Base-by-base conservation (phyloP, 1,140 invertebrate genomes). In the Calosoma granatense region DNA sequence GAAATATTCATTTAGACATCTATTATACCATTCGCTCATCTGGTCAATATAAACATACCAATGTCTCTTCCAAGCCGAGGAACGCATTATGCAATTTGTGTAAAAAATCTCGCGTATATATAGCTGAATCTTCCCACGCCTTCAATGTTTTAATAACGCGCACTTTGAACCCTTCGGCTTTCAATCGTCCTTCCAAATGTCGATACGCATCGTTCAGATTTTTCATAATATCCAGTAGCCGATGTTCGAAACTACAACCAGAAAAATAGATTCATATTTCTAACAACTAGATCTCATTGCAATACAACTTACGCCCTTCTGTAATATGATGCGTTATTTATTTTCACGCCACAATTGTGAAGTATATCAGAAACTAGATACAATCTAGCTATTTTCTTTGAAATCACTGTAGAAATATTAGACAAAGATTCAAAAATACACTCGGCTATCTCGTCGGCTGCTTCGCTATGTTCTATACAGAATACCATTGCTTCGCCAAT, bases 401-500 rank as follows among this genome's bases (percentile, higher is more conserved):
- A 84, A 1, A 93, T 80, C 52, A 86, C 80, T 9, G 94, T 97
- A 65, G 82, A 78, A 22, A 83, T 67, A 67, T 89, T 92, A 11
- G 84, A 83, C 39, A 98, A 72, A 1, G 90, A 86, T 68, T 94
- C 90, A 4, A 80, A 77, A 58, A 99, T 86, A 70, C 91, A 95
- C 60, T 94, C 89, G 51, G 92, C 88, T 56, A 99, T 93, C 77
- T 99, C 96, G 67, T 95, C 90, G 17, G 91, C 91, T 51, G 94
- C 92, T 74, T 98, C 95, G 19, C 94, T 92, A 76, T 99, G 96
- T 69, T 99, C 95, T 56, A 99, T 89, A 74, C 95, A 98, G 81
- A 96, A 99, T 20, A 98, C 87, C 97, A 99, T 99, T 0, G 87
- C 87, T 72, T 97, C 94, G 14, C 89, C 94, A 57, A 97, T 84